A percentile compares a stretch with the other conserved stretches of the same genome.
These are phyloP conservation scores for Myotis vivesi DNA, from an alignment of 2,797 vertebrate genomes.

Conservation along the genomic window DNA sequence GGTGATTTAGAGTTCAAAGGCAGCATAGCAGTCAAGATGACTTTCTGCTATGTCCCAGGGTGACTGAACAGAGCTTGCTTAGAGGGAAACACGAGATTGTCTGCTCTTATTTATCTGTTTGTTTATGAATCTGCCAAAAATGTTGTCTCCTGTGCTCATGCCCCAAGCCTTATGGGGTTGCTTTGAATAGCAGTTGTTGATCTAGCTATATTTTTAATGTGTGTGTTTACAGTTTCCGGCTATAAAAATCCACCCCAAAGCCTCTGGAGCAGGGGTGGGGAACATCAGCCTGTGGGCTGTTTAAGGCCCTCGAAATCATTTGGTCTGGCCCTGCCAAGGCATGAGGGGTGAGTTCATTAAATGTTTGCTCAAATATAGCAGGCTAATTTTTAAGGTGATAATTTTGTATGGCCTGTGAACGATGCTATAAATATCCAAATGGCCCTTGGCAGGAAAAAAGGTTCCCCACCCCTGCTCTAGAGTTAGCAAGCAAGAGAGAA, in stretches of 20 bases:
- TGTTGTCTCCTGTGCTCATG: background rate
- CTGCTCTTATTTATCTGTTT: background rate
- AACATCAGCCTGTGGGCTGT: accelerated
- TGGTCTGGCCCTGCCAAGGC: too few relatives aligned
- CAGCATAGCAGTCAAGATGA: background rate
- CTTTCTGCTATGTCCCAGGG: background rate
- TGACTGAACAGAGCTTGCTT: background rate
- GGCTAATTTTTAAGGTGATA: too few relatives aligned
- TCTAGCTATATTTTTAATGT: background rate
- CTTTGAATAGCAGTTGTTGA: background rate
- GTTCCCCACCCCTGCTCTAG: background rate
- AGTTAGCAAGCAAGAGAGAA: background rate
- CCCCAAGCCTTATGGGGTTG: background rate
- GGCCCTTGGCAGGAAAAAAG: too few relatives aligned
- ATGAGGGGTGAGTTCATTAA: too few relatives aligned
- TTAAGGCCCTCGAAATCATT: too few relatives aligned
- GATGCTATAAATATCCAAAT: too few relatives aligned
- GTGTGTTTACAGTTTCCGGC: background rate
- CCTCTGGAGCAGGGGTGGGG: background rate
- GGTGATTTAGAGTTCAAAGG: background rate
- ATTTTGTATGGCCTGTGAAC: too few relatives aligned
- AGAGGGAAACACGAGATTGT: background rate
- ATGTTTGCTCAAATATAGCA: too few relatives aligned
- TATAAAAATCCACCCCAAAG: background rate
- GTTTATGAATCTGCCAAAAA: background rate